Conservation (phyloP, 1,140 invertebrate species). For the Hylaeus volcanicus region DNA sequence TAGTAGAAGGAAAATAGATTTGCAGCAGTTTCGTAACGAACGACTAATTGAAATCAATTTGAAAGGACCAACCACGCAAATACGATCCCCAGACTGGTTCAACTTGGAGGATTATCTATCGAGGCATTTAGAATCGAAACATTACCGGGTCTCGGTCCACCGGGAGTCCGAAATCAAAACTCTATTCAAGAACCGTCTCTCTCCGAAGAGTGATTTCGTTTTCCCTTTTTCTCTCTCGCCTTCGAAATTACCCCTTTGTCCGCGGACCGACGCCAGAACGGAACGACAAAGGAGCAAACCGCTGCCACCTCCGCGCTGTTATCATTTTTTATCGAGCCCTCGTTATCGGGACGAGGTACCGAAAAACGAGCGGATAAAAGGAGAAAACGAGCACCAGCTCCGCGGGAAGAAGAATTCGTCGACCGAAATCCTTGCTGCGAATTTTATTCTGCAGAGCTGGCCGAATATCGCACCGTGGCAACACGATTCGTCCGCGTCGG, state of each 20-base stretch:
- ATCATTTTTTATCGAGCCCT: constrained; percentile 45
- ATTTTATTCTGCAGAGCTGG: constrained; percentile 3
- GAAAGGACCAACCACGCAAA: no score
- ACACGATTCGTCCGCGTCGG: no score
- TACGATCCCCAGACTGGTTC: no score
- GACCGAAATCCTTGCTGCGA: not conserved
- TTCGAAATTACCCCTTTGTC: constrained; percentile 49
- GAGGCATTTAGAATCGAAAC: constrained; percentile 3
- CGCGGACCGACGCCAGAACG: constrained; percentile 30
- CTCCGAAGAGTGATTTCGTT: constrained; percentile 26
- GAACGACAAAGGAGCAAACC: constrained; percentile 50
- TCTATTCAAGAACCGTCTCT: constrained; percentile 42
- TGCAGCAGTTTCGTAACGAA: no score
- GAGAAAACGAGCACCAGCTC: not conserved
- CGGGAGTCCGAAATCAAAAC: constrained; percentile 52
- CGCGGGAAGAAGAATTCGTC: not conserved
- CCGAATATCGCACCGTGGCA: no score
- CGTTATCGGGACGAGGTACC: constrained; percentile 51
- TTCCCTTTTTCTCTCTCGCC: constrained; percentile 34
- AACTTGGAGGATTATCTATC: not conserved
- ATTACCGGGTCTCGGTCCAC: not conserved
- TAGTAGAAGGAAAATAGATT: no score
- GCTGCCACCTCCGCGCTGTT: constrained; percentile 25
- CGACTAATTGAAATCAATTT: not conserved
- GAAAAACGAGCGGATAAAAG: not conserved